phyloP scores from a whole-genome alignment of 1,140 invertebrate genomes.

The Pemphigus obesinymphae region DNA sequence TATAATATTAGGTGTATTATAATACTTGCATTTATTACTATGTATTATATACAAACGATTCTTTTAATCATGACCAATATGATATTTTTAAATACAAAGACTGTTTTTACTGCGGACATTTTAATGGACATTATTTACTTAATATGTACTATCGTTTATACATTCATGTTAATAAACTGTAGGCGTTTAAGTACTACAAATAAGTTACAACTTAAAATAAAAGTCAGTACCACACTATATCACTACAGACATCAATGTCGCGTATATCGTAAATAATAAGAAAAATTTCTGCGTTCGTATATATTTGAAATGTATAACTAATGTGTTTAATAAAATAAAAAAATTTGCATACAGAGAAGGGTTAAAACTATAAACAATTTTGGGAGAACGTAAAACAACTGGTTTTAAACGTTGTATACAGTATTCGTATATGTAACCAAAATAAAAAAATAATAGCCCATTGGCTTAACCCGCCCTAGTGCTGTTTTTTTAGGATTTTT shows the following conservation, averaged over 20 bases:
- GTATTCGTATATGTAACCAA: neutral
- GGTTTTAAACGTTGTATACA: neutral
- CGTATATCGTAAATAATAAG: neutral
- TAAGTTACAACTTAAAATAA: neutral
- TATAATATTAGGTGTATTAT: no score
- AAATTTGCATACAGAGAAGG: neutral
- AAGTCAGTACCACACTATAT: neutral
- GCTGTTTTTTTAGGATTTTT: neutral
- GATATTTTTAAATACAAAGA: neutral
- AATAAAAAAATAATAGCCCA: neutral
- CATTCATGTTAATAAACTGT: neutral
- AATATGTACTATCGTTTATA: neutral
- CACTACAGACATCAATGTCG: neutral
- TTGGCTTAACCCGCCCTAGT: neutral
- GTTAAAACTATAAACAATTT: conserved; percentile 3
- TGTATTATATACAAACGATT: no score
- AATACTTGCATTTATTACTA: no score
- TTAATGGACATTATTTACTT: neutral
- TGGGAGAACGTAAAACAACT: neutral
- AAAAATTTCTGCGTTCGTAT: neutral
- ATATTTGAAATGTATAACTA: neutral
- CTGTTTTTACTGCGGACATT: neutral
- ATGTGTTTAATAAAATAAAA: neutral
- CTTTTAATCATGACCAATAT: neutral
- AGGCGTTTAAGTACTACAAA: neutral